Base-by-base conservation (phyloP, 1,140 invertebrate genomes). In the Eulimnadia texana region DNA sequence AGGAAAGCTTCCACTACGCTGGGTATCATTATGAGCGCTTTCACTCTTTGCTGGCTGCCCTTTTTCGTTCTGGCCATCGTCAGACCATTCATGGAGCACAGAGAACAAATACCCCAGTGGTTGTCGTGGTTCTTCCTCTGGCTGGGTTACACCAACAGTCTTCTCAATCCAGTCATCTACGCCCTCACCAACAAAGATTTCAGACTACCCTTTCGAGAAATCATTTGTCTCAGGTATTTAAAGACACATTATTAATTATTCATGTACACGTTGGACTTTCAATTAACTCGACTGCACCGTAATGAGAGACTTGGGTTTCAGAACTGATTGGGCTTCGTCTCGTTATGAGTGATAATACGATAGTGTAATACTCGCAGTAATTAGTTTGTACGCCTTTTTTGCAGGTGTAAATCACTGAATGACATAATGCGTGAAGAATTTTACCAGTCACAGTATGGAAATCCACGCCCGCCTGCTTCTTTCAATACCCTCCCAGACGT, bases 1-100 rank as follows among this genome's bases (percentile, higher is more conserved):
- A 80, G 90, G 51, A 96, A 97, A 72, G 93, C 93, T 2, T 93
- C 91, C 56, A 92, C 93, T 20, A 98, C 94, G 0, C 78, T 98
- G 60, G 93, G 93, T 13, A 96, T 99, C 59, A 96, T 99, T 56
- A 93, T 94, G 89, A 93, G 89, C 62, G 91, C 93, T 1, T 98
- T 99, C 69, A 89, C 87, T 16, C 77, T 96, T 59, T 98, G 94
- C 71, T 99, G 94, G 95, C 75, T 98, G 29, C 95, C 95, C 1
- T 99, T 96, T 72, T 97, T 98, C 73, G 87, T 96, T 6, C 77
- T 94, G 29, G 91, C 93, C 1, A 73, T 95, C 10, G 81, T 95
- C 28, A 79, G 83, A 68, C 89, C 83, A n/a, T 93, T 93, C 69
- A 74, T 88, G 2, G 63, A 66, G 3, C 75, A 72, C 68, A 59